Conservation (phyloP, 2,888 invertebrate species). For the Pinctada fucata region DNA sequence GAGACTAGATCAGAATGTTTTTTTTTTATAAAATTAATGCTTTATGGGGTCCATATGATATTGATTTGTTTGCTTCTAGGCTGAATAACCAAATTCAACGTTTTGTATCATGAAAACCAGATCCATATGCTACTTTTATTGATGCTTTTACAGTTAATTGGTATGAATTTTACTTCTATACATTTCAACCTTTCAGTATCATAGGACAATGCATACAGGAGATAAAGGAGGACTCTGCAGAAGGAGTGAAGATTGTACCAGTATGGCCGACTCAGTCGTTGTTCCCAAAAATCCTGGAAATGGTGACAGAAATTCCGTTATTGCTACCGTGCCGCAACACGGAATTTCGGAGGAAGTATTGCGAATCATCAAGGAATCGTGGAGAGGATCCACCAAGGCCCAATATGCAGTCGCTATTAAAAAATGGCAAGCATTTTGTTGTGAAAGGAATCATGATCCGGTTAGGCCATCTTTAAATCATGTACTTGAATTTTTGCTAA, state of each 20-base stretch:
- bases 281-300: constrained; percentile 10
- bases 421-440: constrained; percentile 38
- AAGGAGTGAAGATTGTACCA: constrained; percentile 17
- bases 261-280: constrained; percentile 28
- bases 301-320: constrained; percentile 9
- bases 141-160: constrained; percentile 27
- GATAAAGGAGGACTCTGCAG: constrained; percentile 20
- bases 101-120: constrained; percentile 29
- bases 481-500: constrained; percentile 41
- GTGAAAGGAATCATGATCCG: constrained; percentile 29
- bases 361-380: constrained; percentile 41
- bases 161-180: constrained; percentile 18
- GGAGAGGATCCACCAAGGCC: constrained; percentile 41
- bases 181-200: constrained; percentile 48
- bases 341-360: constrained; percentile 16
- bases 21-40: background rate
- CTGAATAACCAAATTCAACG: constrained; percentile 20
- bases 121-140: constrained; percentile 26
- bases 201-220: constrained; percentile 37
- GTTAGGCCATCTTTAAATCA: constrained; percentile 25
- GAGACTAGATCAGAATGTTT: constrained; percentile 8
- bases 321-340: no score
- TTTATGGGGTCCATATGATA: constrained; percentile 4
- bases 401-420: constrained; percentile 39
- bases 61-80: constrained; percentile 29